Evolutionary conservation across 1,140 invertebrate genomes (phyloP), one percentile per base, ranked within the genome.

Genomic region (Wiebesia pumilae): DNA sequence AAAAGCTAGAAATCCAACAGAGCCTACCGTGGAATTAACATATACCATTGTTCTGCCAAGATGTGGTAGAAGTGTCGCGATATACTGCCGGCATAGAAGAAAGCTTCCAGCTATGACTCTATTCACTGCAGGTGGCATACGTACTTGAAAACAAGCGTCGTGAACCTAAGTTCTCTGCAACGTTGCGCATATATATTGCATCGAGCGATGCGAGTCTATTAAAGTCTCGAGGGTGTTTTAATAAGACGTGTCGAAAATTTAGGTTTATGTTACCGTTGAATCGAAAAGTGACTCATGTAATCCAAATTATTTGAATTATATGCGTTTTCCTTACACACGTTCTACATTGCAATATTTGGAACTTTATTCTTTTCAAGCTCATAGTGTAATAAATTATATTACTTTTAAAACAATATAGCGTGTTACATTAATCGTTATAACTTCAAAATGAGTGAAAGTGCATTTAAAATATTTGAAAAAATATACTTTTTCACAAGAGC

Each of bases 21-120:
- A 84, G 35, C 67, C 75, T 33, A 89, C 86, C 62, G 24, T 80
- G 30, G 84, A 90, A 92, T 92, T 91, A 92, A 89, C 91, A 91
- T 92, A 91, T 90, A 86, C 89, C 89, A 92, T 92, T 92, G 91
- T 92, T 89, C 90, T 89, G 89, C 87, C 89, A 88, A 87, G 85
- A 75, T 81, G 69, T 47, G 71, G 62, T 51, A 33, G 54, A 38
- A 54, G 80, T 40, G 62, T 54, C 24, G 9, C 78, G 73, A 82
- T 80, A 85, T 58, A 51, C 54, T 67, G 30, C 51, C 40, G 35
- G n/a, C 54, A 10, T 87, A 54, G 87, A 88, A 90, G 89, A 89
- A 90, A 91, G 86, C 87, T 90, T 84, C 54, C 86, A 81, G 90
- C 90, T 89, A 90, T 90, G 88, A 91, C 84, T 89, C 89, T 90